Conservation (phyloP, 2,113 vertebrate species). For the Helogale parvula region DNA sequence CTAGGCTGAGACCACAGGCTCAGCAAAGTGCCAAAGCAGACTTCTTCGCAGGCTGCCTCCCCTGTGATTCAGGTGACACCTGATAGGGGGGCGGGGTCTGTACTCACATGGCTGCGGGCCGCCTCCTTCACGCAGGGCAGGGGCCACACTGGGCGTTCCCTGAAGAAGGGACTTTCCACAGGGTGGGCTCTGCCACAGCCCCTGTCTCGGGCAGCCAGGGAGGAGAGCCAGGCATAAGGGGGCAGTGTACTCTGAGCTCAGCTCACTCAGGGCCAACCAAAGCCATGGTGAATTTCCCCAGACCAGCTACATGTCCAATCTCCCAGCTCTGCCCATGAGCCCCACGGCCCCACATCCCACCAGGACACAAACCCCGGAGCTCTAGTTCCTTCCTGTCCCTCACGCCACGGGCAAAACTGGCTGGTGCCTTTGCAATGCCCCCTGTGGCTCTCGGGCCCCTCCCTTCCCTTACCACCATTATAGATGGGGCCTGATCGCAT, state of each 20-base stretch:
- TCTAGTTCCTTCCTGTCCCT: background rate
- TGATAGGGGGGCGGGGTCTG: rapidly evolving
- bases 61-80: background rate
- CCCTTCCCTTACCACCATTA: background rate
- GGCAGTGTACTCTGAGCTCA: background rate
- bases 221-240: background rate
- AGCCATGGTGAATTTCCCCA: background rate
- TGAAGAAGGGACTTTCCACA: background rate
- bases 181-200: background rate
- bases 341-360: background rate
- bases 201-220: background rate
- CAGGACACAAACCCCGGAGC: background rate
- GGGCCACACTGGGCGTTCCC: background rate
- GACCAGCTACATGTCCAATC: background rate
- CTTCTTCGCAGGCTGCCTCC: background rate
- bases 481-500: background rate
- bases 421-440: background rate
- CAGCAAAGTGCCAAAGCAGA: background rate
- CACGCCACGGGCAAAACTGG: background rate
- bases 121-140: background rate
- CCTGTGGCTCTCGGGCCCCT: background rate
- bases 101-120: background rate
- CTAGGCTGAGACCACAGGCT: background rate
- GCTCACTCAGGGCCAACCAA: background rate
- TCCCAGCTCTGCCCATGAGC: background rate